Evolutionary conservation across 2,113 vertebrate species (phyloP), one percentile per base, ranked within the genome.

Genomic region (Daboia siamensis): DNA sequence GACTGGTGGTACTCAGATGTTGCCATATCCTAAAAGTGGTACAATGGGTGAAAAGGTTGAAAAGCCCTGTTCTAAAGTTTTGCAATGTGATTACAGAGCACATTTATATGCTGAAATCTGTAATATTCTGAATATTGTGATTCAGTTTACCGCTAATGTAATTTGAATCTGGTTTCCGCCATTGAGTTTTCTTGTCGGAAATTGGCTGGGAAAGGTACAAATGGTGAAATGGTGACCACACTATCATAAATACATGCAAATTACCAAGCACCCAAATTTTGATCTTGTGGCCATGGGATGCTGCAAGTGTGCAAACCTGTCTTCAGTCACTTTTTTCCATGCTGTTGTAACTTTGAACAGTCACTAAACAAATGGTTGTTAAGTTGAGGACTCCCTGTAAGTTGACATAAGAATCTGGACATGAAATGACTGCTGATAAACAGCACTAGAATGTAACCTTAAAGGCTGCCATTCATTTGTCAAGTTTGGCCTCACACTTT

Each of bases 401-500:
- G 2, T 74, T 74, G 69, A 74, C n/a, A 20, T 39, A 74, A 74
- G 13, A n/a, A 74, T 74, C 69, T 74, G 13, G 69, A 17, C n/a
- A 33, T 74, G 15, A 74, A 74, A 39, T 56, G 56, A 24, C 93
- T 89, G 90, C 21, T 46, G 54, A 11, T 39, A 64, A 87, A 69
- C 69, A 90, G 0, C 0, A 3, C 64, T 20, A 24, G 85, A 90
- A 48, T 91, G 24, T 29, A 23, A 4, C 1, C 11, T 61, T n/a
- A 0, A 59, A 93, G 21, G 0, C 4, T 61, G 80, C 24, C 3
- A 13, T 48, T 3, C 2, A 1, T 90, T 4, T 12, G 15, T 10
- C 23, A 0, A 0, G 0, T 51, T 74, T 85, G 61, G 13, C 11
- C 88, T 54, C 2, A 0, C 44, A 39, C 56, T 87, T 69, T 39